phyloP scores from a whole-genome alignment of 1,140 invertebrate species.

The Holotrichia oblita region DNA sequence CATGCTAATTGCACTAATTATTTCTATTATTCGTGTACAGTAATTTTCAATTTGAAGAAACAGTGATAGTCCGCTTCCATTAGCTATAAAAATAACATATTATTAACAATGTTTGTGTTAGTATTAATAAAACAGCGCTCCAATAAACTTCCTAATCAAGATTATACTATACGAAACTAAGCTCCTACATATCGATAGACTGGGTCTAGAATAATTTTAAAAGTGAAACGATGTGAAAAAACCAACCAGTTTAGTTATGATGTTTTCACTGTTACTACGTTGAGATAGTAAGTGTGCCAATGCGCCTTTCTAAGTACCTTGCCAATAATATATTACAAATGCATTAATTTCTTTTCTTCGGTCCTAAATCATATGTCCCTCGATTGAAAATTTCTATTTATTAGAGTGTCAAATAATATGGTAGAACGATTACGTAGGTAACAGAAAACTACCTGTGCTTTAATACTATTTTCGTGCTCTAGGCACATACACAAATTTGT shows the following conservation, averaged over 20 bases:
- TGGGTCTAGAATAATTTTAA: conserved; percentile 15
- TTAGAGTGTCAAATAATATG: not conserved
- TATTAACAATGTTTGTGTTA: not conserved
- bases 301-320: conserved; percentile 28
- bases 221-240: conserved; percentile 28
- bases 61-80: no score
- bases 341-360: conserved; percentile 34
- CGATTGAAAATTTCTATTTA: conserved; percentile 22
- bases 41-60: not conserved
- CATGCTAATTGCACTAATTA: not conserved
- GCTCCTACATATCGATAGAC: not conserved
- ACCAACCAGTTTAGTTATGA: conserved; percentile 24
- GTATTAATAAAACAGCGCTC: not conserved
- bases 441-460: not conserved
- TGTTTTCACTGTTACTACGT: conserved; percentile 22
- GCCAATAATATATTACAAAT: conserved; percentile 12
- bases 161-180: not conserved
- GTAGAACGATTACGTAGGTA: not conserved
- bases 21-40: not conserved
- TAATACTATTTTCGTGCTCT: not conserved
- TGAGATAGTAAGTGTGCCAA: conserved; percentile 23
- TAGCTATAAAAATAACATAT: no score
- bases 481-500: no score
- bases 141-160: not conserved
- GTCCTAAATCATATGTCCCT: conserved; percentile 4